A percentile compares a stretch with the other conserved stretches of the same genome.
Evolutionary conservation across 2,888 invertebrate genomes (phyloP).

Genomic region (Drosophila merina): DNA sequence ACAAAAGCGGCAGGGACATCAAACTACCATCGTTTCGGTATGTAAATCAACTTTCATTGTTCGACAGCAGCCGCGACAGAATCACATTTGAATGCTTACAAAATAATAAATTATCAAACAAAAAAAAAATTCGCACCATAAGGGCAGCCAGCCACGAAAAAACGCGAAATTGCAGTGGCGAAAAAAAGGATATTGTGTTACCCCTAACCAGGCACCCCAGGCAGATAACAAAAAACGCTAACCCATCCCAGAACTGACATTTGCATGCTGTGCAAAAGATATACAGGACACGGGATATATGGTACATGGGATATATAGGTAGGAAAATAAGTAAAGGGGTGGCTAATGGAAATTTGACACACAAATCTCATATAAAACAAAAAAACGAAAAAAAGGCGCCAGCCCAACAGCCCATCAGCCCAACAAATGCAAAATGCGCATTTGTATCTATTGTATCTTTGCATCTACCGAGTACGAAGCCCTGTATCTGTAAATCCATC

Average conservation of each 20-base stretch:
- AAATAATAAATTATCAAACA: constrained; percentile 84
- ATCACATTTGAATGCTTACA: constrained; percentile 81
- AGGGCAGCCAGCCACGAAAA: constrained; percentile 52
- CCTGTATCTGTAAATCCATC: constrained; percentile 49
- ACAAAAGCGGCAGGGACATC: constrained; percentile 28
- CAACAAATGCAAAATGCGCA: constrained; percentile 71
- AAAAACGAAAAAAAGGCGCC: constrained; percentile 39
- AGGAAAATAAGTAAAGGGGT: constrained; percentile 56
- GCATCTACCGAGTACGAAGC: background rate
- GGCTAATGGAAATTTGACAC: constrained; percentile 82
- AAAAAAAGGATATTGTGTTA: constrained; percentile 74
- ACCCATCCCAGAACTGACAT: constrained; percentile 59
- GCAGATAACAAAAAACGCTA: constrained; percentile 17
- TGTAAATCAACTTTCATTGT: constrained; percentile 84
- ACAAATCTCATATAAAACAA: constrained; percentile 76
- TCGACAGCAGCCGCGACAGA: constrained; percentile 63
- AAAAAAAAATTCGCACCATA: constrained; percentile 69
- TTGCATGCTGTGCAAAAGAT: constrained; percentile 68
- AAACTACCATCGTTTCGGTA: constrained; percentile 82
- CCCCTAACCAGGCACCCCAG: constrained; percentile 49
- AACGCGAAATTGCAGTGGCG: constrained; percentile 50
- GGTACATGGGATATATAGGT: constrained; percentile 14
- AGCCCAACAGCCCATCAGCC: constrained; percentile 11
- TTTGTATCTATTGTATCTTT: constrained; percentile 64
- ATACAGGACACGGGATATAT: background rate